phyloP scores from a whole-genome alignment of 2,797 vertebrate species.

The Coreius guichenoti region DNA sequence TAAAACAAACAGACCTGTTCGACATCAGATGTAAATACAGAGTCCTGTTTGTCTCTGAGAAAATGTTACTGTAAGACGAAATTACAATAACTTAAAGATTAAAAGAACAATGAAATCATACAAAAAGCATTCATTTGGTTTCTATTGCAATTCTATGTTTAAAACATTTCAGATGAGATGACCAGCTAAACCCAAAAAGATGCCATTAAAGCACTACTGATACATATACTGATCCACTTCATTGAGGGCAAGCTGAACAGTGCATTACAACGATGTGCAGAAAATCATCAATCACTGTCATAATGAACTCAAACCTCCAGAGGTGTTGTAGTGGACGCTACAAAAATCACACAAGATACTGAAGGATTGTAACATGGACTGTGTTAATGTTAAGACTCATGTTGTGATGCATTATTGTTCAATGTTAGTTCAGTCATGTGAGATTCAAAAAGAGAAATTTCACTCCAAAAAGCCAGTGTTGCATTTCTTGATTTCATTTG shows the following conservation, averaged over 20 bases:
- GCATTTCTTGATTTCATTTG: not conserved
- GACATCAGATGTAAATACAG: conserved; percentile 28
- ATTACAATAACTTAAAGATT: conserved; percentile 25
- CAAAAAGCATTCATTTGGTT: conserved; percentile 38
- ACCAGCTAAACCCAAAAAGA: conserved; percentile 19
- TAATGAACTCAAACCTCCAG: not conserved
- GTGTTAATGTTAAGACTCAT: not conserved
- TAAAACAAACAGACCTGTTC: conserved; percentile 28
- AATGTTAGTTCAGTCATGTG: not conserved
- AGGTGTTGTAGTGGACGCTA: not conserved
- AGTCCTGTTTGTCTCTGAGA: not conserved
- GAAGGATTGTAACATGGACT: not conserved
- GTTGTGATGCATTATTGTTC: conserved; percentile 5
- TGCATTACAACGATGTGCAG: conserved; percentile 14
- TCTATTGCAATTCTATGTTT: conserved; percentile 18
- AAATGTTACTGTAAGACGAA: conserved; percentile 22
- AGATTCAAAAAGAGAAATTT: not conserved
- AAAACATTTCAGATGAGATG: conserved; percentile 35
- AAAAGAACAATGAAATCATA: conserved; percentile 3
- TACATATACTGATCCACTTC: not conserved
- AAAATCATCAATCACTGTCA: conserved; percentile 16
- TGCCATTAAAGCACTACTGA: conserved; percentile 29
- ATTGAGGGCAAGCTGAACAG: conserved; percentile 14
- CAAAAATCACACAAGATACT: not conserved
- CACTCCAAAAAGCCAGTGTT: not conserved